phyloP scores from a whole-genome alignment of 2,888 invertebrate genomes.

The Capitulum mitella region DNA sequence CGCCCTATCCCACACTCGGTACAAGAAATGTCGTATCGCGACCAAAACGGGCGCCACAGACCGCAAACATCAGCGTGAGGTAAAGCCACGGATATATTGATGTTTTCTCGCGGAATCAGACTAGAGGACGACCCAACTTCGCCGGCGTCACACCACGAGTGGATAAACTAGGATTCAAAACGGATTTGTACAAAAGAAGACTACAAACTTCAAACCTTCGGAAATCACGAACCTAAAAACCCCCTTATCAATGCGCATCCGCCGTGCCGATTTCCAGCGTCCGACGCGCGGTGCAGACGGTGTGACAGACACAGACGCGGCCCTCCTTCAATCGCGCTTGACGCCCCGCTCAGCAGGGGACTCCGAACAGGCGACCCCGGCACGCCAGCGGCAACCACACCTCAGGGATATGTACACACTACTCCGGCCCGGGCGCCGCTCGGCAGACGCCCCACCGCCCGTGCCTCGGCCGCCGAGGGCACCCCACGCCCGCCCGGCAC shows the following conservation, averaged over 20 bases:
- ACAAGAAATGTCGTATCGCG: too few relatives aligned
- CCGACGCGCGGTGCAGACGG: too few relatives aligned
- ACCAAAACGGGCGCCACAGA: too few relatives aligned
- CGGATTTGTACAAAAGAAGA: constrained; percentile 11
- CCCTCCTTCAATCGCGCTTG: too few relatives aligned
- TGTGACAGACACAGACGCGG: too few relatives aligned
- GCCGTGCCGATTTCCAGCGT: neutral
- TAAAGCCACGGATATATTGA: constrained; percentile 18
- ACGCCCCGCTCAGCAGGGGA: too few relatives aligned
- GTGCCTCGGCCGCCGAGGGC: too few relatives aligned
- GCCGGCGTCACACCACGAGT: neutral
- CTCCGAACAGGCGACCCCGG: too few relatives aligned
- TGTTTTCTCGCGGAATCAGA: neutral
- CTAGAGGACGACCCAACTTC: neutral
- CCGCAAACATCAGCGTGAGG: neutral
- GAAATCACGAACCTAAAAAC: neutral
- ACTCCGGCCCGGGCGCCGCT: neutral
- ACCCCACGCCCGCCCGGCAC: neutral
- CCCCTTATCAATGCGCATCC: neutral
- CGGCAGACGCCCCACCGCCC: too few relatives aligned
- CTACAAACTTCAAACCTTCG: neutral
- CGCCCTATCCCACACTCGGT: too few relatives aligned
- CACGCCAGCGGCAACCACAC: too few relatives aligned
- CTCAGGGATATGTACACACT: constrained; percentile 2
- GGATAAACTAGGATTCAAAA: constrained; percentile 6